Base-by-base conservation (phyloP, 2,797 vertebrate species). In the Silurus aristotelis region DNA sequence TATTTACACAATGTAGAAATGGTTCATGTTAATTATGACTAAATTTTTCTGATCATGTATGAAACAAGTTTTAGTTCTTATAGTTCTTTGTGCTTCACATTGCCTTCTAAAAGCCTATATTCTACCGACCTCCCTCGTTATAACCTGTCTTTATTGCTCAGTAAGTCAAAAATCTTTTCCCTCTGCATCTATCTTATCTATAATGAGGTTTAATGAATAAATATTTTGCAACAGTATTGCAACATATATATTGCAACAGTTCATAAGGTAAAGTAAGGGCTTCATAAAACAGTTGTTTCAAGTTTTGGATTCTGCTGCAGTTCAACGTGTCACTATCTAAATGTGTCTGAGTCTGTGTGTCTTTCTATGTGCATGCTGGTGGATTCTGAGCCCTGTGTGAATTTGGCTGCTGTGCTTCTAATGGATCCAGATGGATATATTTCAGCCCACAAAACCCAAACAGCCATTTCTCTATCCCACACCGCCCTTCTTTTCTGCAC, bases 221-320 rank as follows among this genome's bases (percentile, higher is more conserved):
- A 94, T 94, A 91, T 91, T 89, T n/a, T n/a, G n/a, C n/a, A n/a
- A n/a, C n/a, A n/a, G n/a, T n/a, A n/a, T n/a, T n/a, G n/a, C n/a
- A n/a, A n/a, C n/a, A n/a, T n/a, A n/a, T 90, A 85, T 67, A 66
- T 90, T 55, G 72, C 83, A 68, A 80, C 86, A 84, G 90, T 91
- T 89, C 88, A 89, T 89, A 71, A 84, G 79, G 22, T 70, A 90
- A 88, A 84, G 88, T 90, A 90, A n/a, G 6, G 20, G 58, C 88
- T 89, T 82, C 87, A 89, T 92, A 52, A 52, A 80, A 92, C 91
- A 93, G 93, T 91, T 93, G 93, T 91, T 92, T 92, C 92, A 89
- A 91, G 91, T 93, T 89, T 88, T 83, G 61, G 76, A 85, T 84
- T 84, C 76, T 38, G 85, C 66, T 84, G 83, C 83, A 87, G 85